Evolutionary conservation across 2,888 invertebrate species (phyloP).

Genomic region (Clistopyga incitator): DNA sequence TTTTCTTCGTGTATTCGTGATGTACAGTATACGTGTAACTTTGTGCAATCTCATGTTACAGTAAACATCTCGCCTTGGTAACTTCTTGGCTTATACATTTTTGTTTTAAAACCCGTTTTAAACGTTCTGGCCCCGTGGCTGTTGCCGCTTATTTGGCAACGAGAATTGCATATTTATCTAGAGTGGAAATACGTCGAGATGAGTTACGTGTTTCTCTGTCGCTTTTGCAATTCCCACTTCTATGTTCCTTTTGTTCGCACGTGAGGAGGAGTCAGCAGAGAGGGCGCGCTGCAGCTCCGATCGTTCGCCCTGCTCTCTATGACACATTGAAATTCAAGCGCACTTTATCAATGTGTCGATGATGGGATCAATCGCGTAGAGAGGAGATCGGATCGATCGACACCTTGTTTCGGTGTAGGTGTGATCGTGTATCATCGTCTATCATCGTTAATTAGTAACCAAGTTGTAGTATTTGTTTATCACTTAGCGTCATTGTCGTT

Average conservation of each 20-base stretch:
- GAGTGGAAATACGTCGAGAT: slow-evolving; percentile 8
- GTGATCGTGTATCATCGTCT: neutral
- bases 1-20: slow-evolving; percentile 6
- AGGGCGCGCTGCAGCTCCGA: neutral
- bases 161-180: slow-evolving; percentile 16
- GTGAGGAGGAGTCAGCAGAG: neutral
- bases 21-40: slow-evolving; percentile 14
- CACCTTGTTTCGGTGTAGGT: neutral
- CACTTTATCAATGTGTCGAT: slow-evolving; percentile 2
- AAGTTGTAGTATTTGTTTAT: slow-evolving; percentile 10
- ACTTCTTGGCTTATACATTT: slow-evolving; percentile 11
- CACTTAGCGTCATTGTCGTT: slow-evolving; percentile 10
- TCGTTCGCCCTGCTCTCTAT: neutral
- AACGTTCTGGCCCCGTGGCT: slow-evolving; percentile 26
- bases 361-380: neutral
- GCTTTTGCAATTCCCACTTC: slow-evolving; percentile 11
- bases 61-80: slow-evolving; percentile 12
- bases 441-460: slow-evolving; percentile 9
- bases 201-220: slow-evolving; percentile 1
- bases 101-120: neutral
- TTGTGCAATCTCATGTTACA: slow-evolving; percentile 15
- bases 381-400: neutral
- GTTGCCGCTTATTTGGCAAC: slow-evolving; percentile 17
- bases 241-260: slow-evolving; percentile 18
- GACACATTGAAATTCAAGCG: neutral